phyloP scores from a whole-genome alignment of 2,888 invertebrate genomes.

The Lissonota sp. region DNA sequence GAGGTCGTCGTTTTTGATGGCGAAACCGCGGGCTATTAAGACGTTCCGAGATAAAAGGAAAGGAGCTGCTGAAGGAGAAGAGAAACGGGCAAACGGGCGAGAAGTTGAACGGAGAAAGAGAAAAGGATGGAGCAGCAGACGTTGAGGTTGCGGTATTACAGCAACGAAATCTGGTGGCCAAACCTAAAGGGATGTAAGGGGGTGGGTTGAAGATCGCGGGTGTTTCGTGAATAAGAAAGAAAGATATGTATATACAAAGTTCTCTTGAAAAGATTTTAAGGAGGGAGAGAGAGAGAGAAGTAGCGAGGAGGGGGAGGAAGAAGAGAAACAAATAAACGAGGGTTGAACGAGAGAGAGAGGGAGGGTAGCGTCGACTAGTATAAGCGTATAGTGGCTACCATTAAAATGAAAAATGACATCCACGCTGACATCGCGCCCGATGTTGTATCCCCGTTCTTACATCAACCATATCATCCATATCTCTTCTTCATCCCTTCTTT shows the following conservation, averaged over 20 bases:
- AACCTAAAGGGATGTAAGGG: slow-evolving; percentile 59
- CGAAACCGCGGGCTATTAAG: slow-evolving; percentile 75
- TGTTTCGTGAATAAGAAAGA: slow-evolving; percentile 46
- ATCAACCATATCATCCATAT: slow-evolving; percentile 38
- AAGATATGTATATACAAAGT: slow-evolving; percentile 47
- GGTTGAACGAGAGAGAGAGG: slow-evolving; percentile 59
- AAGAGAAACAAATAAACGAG: slow-evolving; percentile 77
- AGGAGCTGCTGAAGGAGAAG: slow-evolving; percentile 50
- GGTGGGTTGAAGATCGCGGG: slow-evolving; percentile 35
- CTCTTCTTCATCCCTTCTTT: slow-evolving; percentile 9
- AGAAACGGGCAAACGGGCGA: slow-evolving; percentile 56
- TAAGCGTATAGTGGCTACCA: slow-evolving; percentile 77
- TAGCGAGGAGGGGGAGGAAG: slow-evolving; percentile 59
- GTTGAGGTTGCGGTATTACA: slow-evolving; percentile 41
- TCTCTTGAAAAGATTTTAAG: slow-evolving; percentile 42
- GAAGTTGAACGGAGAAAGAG: slow-evolving; percentile 59
- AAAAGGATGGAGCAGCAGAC: slow-evolving; percentile 55
- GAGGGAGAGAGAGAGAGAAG: slow-evolving; percentile 50
- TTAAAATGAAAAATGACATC: slow-evolving; percentile 84
- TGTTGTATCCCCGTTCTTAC: slow-evolving; percentile 41
- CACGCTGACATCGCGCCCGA: slow-evolving; percentile 75
- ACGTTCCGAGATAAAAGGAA: slow-evolving; percentile 78
- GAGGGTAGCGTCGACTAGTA: slow-evolving; percentile 50
- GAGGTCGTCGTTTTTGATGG: slow-evolving; percentile 36
- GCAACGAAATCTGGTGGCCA: slow-evolving; percentile 31